Conservation (phyloP, 2,797 vertebrate genomes). For the Coccyzus lansbergi region DNA sequence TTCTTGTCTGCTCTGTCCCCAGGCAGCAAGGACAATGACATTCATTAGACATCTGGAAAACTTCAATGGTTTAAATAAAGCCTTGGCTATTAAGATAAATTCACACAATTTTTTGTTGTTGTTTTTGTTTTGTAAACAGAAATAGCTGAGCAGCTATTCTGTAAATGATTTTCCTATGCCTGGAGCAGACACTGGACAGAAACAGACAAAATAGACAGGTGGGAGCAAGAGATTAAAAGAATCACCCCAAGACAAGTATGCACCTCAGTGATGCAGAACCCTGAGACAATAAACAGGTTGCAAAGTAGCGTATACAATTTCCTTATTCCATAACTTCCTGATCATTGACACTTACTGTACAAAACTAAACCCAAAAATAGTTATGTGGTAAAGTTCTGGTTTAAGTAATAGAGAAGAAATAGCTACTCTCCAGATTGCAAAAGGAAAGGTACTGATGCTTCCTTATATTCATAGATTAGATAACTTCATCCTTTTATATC, state of each 20-base stretch:
- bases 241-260: not conserved
- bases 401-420: not conserved
- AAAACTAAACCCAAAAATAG: not conserved
- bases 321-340: not conserved
- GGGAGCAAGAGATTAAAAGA: not conserved
- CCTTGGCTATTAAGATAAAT: not conserved
- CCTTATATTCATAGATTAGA: not conserved
- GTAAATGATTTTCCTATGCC: not conserved
- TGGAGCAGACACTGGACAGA: not conserved
- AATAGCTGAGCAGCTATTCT: not conserved
- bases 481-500: not conserved
- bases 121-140: not conserved
- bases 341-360: not conserved
- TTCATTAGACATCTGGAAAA: not conserved
- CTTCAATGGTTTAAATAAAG: not conserved
- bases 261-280: not conserved
- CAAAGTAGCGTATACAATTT: not conserved
- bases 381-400: not conserved
- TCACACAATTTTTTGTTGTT: not conserved
- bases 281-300: not conserved
- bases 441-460: not conserved
- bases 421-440: not conserved
- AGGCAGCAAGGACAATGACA: not conserved
- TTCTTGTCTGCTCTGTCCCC: not conserved
- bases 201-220: not conserved